These are phyloP conservation scores for Dipodomys ordii DNA, from an alignment of 2,113 vertebrate species.

Conservation along the genomic window DNA sequence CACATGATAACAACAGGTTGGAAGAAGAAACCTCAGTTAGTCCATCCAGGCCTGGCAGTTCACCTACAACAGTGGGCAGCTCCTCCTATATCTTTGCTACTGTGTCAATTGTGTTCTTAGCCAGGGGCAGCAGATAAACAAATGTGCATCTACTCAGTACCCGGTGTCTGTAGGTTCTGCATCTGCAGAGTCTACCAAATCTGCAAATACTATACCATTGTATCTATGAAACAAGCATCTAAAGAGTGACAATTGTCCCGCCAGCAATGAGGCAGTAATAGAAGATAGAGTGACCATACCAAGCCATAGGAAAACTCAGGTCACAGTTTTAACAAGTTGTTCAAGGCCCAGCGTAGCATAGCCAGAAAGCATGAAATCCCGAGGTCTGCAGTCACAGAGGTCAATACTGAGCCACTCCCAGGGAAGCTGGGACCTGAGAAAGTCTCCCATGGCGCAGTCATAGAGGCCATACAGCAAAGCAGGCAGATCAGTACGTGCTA, in stretches of 20 bases:
- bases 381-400: background rate
- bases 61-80: too few relatives aligned
- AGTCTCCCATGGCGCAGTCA: background rate
- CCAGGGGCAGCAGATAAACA: background rate
- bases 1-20: background rate
- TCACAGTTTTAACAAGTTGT: background rate
- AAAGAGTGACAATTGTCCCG: background rate
- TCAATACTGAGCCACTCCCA: background rate
- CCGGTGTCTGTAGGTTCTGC: background rate
- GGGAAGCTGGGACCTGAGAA: background rate
- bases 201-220: too few relatives aligned
- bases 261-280: background rate
- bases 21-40: background rate
- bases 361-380: background rate
- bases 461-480: too few relatives aligned
- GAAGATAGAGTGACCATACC: background rate
- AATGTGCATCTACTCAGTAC: too few relatives aligned
- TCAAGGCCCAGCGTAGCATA: background rate
- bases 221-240: too few relatives aligned
- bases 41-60: rapidly evolving
- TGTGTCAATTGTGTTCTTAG: background rate
- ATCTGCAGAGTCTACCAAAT: too few relatives aligned
- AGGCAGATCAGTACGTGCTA: background rate
- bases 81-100: too few relatives aligned
- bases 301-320: background rate